These are phyloP conservation scores for Crypturellus undulatus DNA, from an alignment of 2,113 vertebrate genomes.

Conservation along the genomic window DNA sequence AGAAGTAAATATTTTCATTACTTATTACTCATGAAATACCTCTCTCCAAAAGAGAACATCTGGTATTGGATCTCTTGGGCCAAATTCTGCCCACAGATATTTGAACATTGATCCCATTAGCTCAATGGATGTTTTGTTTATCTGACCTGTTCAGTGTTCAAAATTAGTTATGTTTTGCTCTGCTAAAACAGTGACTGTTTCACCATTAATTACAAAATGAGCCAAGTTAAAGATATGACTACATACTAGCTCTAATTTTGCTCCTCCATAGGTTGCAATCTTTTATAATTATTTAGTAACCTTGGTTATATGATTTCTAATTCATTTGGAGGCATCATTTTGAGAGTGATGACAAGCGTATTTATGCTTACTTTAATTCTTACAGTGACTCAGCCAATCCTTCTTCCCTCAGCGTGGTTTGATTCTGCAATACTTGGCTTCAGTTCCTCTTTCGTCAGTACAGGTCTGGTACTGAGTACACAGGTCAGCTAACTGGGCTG, in stretches of 20 bases:
- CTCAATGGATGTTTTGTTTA: not conserved
- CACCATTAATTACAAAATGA: not conserved
- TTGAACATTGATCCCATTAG: not conserved
- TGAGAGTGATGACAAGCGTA: not conserved
- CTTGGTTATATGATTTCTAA: not conserved
- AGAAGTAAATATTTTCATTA: not conserved
- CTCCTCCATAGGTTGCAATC: fast-evolving
- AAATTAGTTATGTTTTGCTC: not conserved
- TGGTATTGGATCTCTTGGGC: not conserved
- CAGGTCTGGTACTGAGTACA: not conserved
- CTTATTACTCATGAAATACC: not conserved
- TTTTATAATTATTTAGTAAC: not conserved
- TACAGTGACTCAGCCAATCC: not conserved
- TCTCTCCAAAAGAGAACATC: not conserved
- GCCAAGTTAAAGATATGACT: not conserved
- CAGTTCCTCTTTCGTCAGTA: not conserved
- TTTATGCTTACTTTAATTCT: not conserved
- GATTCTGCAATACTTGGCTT: not conserved
- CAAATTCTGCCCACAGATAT: not conserved
- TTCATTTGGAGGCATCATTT: not conserved
- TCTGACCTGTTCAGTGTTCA: not conserved
- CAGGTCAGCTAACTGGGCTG: not conserved
- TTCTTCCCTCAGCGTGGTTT: fast-evolving
- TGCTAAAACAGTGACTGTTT: not conserved
- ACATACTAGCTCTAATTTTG: not conserved